Evolutionary conservation across 2,113 vertebrate species (phyloP), one percentile per base, ranked within the genome.

Genomic region (Dipodomys stephensi): DNA sequence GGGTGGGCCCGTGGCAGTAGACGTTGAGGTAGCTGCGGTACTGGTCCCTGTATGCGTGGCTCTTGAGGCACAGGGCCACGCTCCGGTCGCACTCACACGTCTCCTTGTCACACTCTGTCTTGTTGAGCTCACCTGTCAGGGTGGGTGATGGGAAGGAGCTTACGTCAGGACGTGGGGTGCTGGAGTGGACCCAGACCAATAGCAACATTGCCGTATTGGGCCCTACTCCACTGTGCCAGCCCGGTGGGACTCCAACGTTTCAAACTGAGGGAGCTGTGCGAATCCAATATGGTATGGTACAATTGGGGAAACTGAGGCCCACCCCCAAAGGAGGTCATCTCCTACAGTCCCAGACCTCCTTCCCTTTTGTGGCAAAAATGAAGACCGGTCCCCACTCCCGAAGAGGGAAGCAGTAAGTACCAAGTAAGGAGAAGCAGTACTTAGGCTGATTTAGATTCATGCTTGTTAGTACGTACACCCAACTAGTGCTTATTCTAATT

Each of bases 11-110:
- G 28, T 88, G 71, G 72, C 96, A 97, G 88, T 91, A 90, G 64
- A 96, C 27, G 23, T 95, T 95, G 86, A 95, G 88, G 62, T 94
- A 94, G 78, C 35, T 67, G 1, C 95, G 94, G 39, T 92, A 25
- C 46, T 81, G 11, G 18, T 94, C 80, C 0, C 92, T 60, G 90
- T 97, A 97, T 0, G 0, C 19, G 1, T 95, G 84, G 18, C 46
- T 82, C 94, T 30, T 83, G 82, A 97, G 53, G 44, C 97, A 97
- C 82, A 95, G 91, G 1, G 32, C 85, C 68, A 97, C 4, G 2
- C 32, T 87, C 94, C 60, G 95, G 95, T 97, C 97, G 49, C 97
- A 97, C 35, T 92, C 85, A 0, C 97, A 97, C 0, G 91, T 95
- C 93, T 94, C 92, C 95, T 95, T 85, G 82, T 97, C 95, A 46